A percentile compares a stretch with the other conserved stretches of the same genome.
phyloP scores from a whole-genome alignment of 2,113 vertebrate genomes.

The Lasiurus cinereus region DNA sequence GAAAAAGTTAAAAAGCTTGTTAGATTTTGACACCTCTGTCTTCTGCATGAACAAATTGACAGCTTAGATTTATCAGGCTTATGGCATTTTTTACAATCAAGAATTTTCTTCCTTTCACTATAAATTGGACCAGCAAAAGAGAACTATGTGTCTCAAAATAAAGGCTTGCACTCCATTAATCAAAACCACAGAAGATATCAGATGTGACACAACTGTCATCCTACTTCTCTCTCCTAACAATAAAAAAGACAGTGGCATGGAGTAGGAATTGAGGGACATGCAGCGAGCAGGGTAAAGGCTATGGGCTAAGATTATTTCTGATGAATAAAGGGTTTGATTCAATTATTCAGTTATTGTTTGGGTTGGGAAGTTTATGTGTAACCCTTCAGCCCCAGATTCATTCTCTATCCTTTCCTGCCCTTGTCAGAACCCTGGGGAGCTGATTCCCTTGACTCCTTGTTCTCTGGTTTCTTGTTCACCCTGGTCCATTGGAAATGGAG shows the following conservation, averaged over 20 bases:
- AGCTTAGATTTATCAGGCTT: neutral
- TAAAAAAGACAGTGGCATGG: neutral
- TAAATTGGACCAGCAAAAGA: neutral
- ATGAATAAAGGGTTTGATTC: neutral
- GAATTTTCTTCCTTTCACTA: neutral
- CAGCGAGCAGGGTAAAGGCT: neutral
- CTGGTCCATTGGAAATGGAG: neutral
- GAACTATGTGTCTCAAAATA: constrained; percentile 41
- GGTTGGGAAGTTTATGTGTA: neutral
- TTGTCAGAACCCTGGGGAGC: neutral
- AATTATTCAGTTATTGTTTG: neutral
- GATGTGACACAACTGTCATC: neutral
- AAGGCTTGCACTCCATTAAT: neutral
- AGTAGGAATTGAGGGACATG: neutral
- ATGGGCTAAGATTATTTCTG: neutral
- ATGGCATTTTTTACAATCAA: neutral
- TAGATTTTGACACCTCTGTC: neutral
- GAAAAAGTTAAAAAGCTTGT: constrained; percentile 6
- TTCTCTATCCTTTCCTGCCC: neutral
- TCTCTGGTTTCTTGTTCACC: neutral
- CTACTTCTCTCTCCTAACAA: neutral
- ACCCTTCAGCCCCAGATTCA: rapidly evolving
- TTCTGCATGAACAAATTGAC: constrained; percentile 37
- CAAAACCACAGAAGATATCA: neutral
- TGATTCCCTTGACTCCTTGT: neutral